Base-by-base conservation (phyloP, 2,113 vertebrate genomes). In the Ia io region DNA sequence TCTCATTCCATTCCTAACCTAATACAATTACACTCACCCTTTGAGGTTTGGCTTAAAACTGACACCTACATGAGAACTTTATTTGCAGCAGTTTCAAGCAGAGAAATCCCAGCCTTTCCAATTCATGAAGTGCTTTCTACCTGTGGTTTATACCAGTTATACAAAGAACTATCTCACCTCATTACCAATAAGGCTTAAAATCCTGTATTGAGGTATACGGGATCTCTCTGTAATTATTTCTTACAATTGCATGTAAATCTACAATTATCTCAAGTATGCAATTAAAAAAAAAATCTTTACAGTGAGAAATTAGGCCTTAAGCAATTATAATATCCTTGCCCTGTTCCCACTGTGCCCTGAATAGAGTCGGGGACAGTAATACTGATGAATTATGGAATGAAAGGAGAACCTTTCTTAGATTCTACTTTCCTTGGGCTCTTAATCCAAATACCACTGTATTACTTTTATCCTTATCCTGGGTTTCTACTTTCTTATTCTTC, bases 181-280 rank as follows among this genome's bases (percentile, higher is more conserved):
- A 67, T 56, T 69, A 90, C 53, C 79, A 93, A 30, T 53, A 61
- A 84, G 65, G 88, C 56, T 84, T 92, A 84, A 92, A 95, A 69
- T 84, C 22, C n/a, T 65, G 61, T 4, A 90, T 30, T 95, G 28
- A 90, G 69, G 35, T 74, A 93, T 37, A 82, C 51, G 63, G 14
- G 56, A 77, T 73, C 42, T 59, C 77, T 85, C 35, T 47, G 16
- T 35, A 92, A 90, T 93, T 69, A 71, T 69, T 93, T 95, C 44
- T 91, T 71, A 83, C 28, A 88, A 83, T 0, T 84, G 32, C 18
- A 90, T 18, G 12, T 56, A 88, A 79, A 63, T 30, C 30, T 85
- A 85, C 14, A 91, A 77, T 44, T 78, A 88, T 63, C 47, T 88
- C 61, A 73, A 20, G 16, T 49, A 77, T 47, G 18, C 20, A 94